Percentiles rank a stretch among this genome's conserved stretches.
phyloP scores from a whole-genome alignment of 2,888 invertebrate species.

The Drosophila greeni region DNA sequence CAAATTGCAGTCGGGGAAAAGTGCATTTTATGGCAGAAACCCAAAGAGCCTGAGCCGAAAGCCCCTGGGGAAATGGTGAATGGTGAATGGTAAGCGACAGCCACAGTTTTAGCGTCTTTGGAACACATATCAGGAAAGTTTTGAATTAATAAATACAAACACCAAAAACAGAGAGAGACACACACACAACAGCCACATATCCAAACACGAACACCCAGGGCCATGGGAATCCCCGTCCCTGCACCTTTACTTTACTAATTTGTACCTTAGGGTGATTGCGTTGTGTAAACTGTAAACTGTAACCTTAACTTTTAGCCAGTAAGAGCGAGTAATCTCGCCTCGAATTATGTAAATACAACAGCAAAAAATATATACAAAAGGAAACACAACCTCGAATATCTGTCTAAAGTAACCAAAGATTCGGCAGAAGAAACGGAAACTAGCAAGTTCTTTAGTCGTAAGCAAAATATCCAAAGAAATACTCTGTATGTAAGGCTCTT shows the following conservation, averaged over 20 bases:
- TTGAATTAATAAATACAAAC: constrained; percentile 38
- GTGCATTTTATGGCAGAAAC: constrained; percentile 40
- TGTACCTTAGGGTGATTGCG: constrained; percentile 37
- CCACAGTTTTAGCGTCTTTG: constrained; percentile 22
- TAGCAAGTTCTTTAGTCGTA: constrained; percentile 29
- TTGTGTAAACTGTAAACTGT: constrained; percentile 36
- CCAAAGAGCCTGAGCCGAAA: constrained; percentile 25
- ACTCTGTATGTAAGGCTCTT: constrained; percentile 53
- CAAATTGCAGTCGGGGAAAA: constrained; percentile 22
- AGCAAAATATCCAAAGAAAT: constrained; percentile 30
- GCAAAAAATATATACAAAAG: not conserved
- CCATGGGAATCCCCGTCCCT: constrained; percentile 29
- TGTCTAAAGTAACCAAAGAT: constrained; percentile 13
- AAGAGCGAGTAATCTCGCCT: constrained; percentile 16
- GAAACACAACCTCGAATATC: constrained; percentile 12
- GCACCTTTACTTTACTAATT: constrained; percentile 42
- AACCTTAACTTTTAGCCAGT: not conserved
- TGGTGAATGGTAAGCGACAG: constrained; percentile 38
- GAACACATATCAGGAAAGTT: constrained; percentile 55
- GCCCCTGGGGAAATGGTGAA: constrained; percentile 57
- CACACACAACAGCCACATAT: constrained; percentile 11
- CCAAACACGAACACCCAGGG: constrained; percentile 11
- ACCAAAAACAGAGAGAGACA: constrained; percentile 30
- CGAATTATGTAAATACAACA: constrained; percentile 34
- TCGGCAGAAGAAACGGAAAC: constrained; percentile 25